phyloP scores from a whole-genome alignment of 2,888 invertebrate genomes.

The Teleogryllus oceanicus region DNA sequence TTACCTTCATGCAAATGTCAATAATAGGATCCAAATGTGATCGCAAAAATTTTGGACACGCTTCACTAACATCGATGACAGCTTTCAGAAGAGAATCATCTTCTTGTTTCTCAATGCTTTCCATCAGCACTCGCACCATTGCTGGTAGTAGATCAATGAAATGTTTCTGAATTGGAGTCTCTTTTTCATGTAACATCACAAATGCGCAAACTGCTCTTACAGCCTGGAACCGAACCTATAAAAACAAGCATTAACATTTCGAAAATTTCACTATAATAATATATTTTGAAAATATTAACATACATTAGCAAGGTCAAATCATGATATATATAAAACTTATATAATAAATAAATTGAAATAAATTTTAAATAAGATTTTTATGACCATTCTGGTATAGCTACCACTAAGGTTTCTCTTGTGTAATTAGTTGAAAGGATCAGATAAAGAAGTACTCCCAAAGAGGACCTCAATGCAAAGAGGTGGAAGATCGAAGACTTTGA shows the following conservation, averaged over 20 bases:
- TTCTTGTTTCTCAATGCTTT: conserved; percentile 77
- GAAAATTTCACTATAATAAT: background rate
- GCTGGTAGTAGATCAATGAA: conserved; percentile 81
- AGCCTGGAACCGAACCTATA: conserved; percentile 68
- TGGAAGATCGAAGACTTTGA: background rate
- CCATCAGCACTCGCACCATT: conserved; percentile 67
- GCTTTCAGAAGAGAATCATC: conserved; percentile 91
- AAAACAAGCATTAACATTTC: background rate
- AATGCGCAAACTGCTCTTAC: conserved; percentile 83
- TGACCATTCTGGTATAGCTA: too few relatives aligned
- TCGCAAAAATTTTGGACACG: conserved; percentile 86
- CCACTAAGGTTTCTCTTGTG: too few relatives aligned
- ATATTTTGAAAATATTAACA: background rate
- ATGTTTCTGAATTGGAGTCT: conserved; percentile 82
- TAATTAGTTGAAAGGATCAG: too few relatives aligned
- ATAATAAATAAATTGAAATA: too few relatives aligned
- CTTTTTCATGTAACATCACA: conserved; percentile 89
- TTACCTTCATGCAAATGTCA: conserved; percentile 80
- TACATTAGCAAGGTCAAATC: background rate
- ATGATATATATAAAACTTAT: too few relatives aligned
- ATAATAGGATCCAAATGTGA: conserved; percentile 82
- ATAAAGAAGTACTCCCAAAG: conserved; percentile 27
- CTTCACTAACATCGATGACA: conserved; percentile 90
- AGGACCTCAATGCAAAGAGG: conserved; percentile 4
- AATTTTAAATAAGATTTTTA: too few relatives aligned